These are phyloP conservation scores for Habroteleia sp. DNA, from an alignment of 2,888 invertebrate species.

Conservation along the genomic window DNA sequence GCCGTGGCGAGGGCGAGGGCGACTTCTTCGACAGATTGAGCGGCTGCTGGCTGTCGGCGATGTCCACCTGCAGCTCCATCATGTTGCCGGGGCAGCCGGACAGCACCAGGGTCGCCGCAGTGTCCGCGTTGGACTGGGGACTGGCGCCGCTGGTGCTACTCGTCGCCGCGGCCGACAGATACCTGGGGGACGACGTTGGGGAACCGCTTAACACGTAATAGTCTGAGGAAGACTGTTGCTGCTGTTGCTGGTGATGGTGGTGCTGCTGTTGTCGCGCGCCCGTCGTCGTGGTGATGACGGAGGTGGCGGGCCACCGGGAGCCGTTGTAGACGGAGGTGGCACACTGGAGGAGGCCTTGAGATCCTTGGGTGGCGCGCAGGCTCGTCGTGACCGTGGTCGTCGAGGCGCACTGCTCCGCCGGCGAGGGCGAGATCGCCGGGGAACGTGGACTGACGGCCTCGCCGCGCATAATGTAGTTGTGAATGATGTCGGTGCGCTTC, in stretches of 20 bases:
- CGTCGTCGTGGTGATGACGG: constrained; percentile 85
- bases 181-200: constrained; percentile 80
- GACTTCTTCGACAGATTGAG: constrained; percentile 94
- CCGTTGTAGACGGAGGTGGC: constrained; percentile 73
- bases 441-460: constrained; percentile 82
- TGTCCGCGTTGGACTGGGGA: constrained; percentile 76
- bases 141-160: constrained; percentile 76
- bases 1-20: constrained; percentile 88
- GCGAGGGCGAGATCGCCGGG: constrained; percentile 78
- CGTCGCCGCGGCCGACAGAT: constrained; percentile 78
- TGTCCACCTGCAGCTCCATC: constrained; percentile 91
- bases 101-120: constrained; percentile 78
- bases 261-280: constrained; percentile 80
- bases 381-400: constrained; percentile 77
- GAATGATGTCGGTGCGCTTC: constrained; percentile 95
- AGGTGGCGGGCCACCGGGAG: constrained; percentile 81
- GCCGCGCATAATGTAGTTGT: constrained; percentile 93
- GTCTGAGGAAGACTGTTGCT: constrained; percentile 80
- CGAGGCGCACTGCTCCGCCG: constrained; percentile 82
- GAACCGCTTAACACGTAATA: constrained; percentile 80
- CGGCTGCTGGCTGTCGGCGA: constrained; percentile 91
- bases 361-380: constrained; percentile 79
- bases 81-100: constrained; percentile 82
- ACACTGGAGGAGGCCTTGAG: constrained; percentile 77
- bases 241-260: constrained; percentile 72